A percentile compares a stretch with the other conserved stretches of the same genome.
Conservation (phyloP, 2,888 invertebrate species). For the Eumerus sabulonum region DNA sequence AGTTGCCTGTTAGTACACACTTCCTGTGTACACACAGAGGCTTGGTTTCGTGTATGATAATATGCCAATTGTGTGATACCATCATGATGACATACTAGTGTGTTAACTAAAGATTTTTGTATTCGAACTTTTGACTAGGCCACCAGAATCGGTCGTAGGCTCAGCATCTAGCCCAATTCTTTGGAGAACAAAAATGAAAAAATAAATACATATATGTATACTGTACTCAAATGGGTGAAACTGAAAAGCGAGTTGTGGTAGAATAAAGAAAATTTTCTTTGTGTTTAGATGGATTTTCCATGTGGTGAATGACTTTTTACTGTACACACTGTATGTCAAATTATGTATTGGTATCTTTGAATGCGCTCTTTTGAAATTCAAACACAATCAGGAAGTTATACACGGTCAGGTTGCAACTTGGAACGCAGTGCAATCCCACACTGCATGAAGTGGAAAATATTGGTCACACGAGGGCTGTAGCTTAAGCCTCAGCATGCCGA, state of each 20-base stretch:
- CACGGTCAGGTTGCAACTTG: too few species aligned
- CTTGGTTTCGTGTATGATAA: conserved; percentile 35
- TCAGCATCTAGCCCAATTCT: neutral
- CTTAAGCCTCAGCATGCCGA: too few species aligned
- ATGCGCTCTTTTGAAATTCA: too few species aligned
- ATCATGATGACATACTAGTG: conserved; percentile 45
- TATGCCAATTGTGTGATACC: conserved; percentile 50
- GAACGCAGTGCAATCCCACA: too few species aligned
- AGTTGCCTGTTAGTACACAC: conserved; percentile 46
- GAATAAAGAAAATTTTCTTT: conserved; percentile 33
- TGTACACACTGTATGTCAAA: conserved; percentile 30
- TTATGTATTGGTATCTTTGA: too few species aligned
- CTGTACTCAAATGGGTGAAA: conserved; percentile 9
- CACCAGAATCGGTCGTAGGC: conserved; percentile 47
- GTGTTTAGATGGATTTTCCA: conserved; percentile 37
- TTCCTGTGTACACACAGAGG: conserved; percentile 60
- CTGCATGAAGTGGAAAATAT: too few species aligned
- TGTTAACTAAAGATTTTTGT: conserved; percentile 63
- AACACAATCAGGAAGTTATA: too few species aligned
- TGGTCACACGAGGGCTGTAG: too few species aligned
- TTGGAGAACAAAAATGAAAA: conserved; percentile 1
- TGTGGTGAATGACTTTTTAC: conserved; percentile 56
- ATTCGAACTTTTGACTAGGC: conserved; percentile 56
- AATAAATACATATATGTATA: conserved; percentile 16
- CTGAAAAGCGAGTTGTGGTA: conserved; percentile 1